Evolutionary conservation across 2,113 vertebrate species (phyloP).

Genomic region (Okapia johnstoni): DNA sequence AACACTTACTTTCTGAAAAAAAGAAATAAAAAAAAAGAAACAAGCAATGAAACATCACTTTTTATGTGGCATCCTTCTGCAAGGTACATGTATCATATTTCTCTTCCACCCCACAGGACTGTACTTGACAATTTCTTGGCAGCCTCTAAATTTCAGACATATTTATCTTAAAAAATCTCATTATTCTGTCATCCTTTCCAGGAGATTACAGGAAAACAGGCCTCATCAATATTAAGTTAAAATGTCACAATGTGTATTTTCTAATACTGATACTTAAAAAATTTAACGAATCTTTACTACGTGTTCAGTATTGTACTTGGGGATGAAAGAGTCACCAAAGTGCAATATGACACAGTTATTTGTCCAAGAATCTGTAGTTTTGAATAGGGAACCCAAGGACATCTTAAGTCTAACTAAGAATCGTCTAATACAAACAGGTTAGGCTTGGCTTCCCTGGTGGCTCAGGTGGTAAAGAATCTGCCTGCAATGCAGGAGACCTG

Average conservation of each 20-base stretch:
- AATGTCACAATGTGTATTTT: neutral
- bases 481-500: neutral
- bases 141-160: neutral
- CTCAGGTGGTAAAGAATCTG: neutral
- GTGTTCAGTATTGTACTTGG: neutral
- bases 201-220: neutral
- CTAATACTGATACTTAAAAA: neutral
- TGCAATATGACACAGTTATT: neutral
- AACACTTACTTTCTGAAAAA: neutral
- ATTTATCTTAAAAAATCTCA: neutral
- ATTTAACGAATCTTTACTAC: neutral
- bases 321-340: neutral
- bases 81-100: neutral
- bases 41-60: neutral
- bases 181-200: neutral
- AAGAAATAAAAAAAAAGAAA: neutral
- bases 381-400: neutral
- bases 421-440: neutral
- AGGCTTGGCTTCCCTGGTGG: neutral
- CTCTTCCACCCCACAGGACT: neutral
- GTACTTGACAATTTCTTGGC: neutral
- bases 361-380: neutral
- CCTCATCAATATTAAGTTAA: neutral
- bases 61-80: neutral
- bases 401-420: neutral